These are phyloP conservation scores for Conchocele bisecta DNA, from an alignment of 2,888 invertebrate species.

Conservation along the genomic window DNA sequence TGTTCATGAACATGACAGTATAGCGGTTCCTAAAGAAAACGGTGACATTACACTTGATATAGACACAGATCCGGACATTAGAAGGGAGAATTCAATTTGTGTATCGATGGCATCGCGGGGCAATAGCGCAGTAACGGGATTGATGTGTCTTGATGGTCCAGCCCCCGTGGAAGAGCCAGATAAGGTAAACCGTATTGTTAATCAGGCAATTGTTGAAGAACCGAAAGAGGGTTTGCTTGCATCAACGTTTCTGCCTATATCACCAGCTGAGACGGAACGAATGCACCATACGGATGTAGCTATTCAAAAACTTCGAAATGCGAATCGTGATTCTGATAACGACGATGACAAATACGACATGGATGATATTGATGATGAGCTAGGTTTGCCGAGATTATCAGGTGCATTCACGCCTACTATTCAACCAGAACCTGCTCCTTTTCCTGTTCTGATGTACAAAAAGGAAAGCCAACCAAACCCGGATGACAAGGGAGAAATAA, in stretches of 20 bases:
- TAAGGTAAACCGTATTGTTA: constrained; percentile 47
- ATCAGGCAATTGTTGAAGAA: constrained; percentile 43
- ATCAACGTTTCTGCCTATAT: constrained; percentile 56
- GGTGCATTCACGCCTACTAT: constrained; percentile 54
- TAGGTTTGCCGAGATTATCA: constrained; percentile 53
- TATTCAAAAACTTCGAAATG: constrained; percentile 43
- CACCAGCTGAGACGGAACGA: constrained; percentile 38
- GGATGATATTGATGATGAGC: constrained; percentile 57
- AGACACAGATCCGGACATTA: constrained; percentile 23
- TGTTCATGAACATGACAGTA: constrained; percentile 21
- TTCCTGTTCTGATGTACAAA: constrained; percentile 44
- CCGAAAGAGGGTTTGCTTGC: constrained; percentile 41
- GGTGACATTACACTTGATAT: constrained; percentile 49
- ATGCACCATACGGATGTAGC: constrained; percentile 52
- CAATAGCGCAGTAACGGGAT: constrained; percentile 32
- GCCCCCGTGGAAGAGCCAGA: constrained; percentile 57
- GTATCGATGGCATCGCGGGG: constrained; percentile 51
- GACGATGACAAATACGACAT: constrained; percentile 41
- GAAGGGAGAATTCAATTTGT: constrained; percentile 54
- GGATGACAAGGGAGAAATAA: constrained; percentile 30
- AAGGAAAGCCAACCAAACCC: constrained; percentile 28
- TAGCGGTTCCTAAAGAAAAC: constrained; percentile 37
- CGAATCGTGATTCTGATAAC: constrained; percentile 15
- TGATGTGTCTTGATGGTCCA: constrained; percentile 16
- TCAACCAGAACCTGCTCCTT: constrained; percentile 25